Conservation (phyloP, 1,140 invertebrate species). For the Onthophagus taurus region DNA sequence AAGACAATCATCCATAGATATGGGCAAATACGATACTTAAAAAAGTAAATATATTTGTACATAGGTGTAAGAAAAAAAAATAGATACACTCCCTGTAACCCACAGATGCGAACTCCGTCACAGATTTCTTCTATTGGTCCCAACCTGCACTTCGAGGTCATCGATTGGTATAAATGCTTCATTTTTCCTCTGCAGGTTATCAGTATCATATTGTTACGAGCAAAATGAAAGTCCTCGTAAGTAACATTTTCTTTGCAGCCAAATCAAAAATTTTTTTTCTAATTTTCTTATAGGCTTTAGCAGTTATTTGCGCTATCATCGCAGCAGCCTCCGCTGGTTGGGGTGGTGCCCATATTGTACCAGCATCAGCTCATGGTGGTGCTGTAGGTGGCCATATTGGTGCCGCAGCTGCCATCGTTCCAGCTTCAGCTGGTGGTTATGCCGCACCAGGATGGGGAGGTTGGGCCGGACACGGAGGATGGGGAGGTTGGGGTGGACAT, state of each 20-base stretch:
- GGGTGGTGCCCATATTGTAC: slow-evolving; percentile 5
- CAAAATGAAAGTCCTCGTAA: slow-evolving; percentile 9
- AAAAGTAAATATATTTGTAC: too few species aligned
- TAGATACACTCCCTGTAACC: too few species aligned
- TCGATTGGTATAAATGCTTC: background rate
- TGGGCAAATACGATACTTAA: too few species aligned
- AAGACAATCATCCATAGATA: too few species aligned
- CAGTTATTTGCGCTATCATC: slow-evolving; percentile 3
- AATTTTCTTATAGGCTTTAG: slow-evolving; percentile 4
- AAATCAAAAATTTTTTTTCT: background rate
- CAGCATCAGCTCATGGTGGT: slow-evolving; percentile 5
- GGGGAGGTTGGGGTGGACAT: slow-evolving; percentile 3
- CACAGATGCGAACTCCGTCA: too few species aligned
- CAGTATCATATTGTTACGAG: background rate
- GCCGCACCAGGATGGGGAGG: background rate
- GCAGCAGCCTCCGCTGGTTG: slow-evolving; percentile 6
- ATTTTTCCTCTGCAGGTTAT: background rate
- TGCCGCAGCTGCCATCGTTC: background rate
- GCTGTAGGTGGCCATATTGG: background rate
- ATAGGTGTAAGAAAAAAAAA: too few species aligned
- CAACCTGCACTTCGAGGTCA: slow-evolving; percentile 7
- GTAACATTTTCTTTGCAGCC: background rate
- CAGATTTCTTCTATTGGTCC: too few species aligned
- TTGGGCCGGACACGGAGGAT: background rate
- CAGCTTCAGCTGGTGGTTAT: background rate